Base-by-base conservation (phyloP, 2,888 invertebrate species). In the Sphinx pinastri region DNA sequence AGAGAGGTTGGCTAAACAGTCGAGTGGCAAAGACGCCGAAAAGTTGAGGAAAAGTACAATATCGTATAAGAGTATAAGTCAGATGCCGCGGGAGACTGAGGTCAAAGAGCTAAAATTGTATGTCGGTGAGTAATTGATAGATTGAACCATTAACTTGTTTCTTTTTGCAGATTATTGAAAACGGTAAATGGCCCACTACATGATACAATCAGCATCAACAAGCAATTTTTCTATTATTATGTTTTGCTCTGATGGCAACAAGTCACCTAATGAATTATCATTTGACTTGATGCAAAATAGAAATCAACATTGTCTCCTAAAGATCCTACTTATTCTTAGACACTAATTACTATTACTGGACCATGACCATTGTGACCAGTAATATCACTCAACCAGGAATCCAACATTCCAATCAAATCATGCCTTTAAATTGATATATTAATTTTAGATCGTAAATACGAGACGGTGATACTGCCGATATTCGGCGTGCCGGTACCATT, bases 401-500 rank as follows among this genome's bases (percentile, higher is more conserved):
- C 2, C 25, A 25, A n/a, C n/a, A n/a, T n/a, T 25, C 25, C 25
- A 25, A 25, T 25, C 25, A 25, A 25, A 25, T 25, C 2, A 47
- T 47, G 47, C 12, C 10, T 66, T 12, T 66, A 11, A 16, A 19
- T 16, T 47, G 19, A 14, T 12, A 13, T n/a, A 52, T 13, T 1
- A 12, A 52, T 38, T n/a, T 19, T 91, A 97, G 99, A 99, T 94
- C 97, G 97, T 80, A 99, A 98, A 92, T 99, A 99, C 88, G 99
- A 99, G 92, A 99, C 99, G 0, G 97, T 99, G n/a, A 99, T 99
- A 76, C 92, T 99, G 84, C 99, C 99, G 2, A 96, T 99, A 79
- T 99, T 98, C 94, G 99, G 99, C 72, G 95, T 98, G 63, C 97
- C 99, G 0, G 98, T 99, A 73, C 99, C 99, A 70, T 99, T 99